phyloP scores from a whole-genome alignment of 2,113 vertebrate species.

The Trichechus manatus region DNA sequence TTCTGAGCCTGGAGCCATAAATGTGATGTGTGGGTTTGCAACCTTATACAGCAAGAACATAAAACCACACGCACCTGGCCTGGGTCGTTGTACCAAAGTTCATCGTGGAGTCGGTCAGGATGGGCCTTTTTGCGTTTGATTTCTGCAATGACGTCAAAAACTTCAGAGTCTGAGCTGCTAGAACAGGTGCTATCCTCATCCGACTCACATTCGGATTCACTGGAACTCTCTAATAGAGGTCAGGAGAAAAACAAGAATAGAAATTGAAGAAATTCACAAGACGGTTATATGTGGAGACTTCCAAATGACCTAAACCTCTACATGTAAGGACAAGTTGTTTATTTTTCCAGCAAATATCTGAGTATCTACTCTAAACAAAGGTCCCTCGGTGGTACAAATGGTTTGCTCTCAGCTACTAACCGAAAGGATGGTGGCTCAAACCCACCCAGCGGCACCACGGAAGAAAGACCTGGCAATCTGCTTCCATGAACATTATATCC shows the following conservation, averaged over 20 bases:
- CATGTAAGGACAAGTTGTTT: not conserved
- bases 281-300: not conserved
- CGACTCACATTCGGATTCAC: slow-evolving; percentile 96
- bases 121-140: slow-evolving; percentile 99
- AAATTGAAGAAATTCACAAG: not conserved
- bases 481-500: not conserved
- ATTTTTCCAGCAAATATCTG: slow-evolving; percentile 1
- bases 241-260: not conserved
- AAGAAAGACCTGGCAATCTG: not conserved
- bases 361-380: not conserved
- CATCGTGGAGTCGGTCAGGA: slow-evolving; percentile 97
- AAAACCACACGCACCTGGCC: slow-evolving; percentile 92
- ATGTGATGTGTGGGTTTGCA: not conserved
- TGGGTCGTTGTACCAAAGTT: slow-evolving; percentile 99
- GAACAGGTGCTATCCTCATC: slow-evolving; percentile 95
- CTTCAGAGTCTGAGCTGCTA: slow-evolving; percentile 96
- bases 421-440: not conserved
- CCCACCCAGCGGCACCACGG: not conserved
- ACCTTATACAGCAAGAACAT: not conserved
- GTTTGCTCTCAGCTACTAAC: not conserved
- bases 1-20: not conserved
- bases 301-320: not conserved
- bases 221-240: slow-evolving; percentile 90
- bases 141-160: slow-evolving; percentile 98
- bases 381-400: not conserved